phyloP scores from a whole-genome alignment of 2,888 invertebrate species.

The Campopleginae sp. region DNA sequence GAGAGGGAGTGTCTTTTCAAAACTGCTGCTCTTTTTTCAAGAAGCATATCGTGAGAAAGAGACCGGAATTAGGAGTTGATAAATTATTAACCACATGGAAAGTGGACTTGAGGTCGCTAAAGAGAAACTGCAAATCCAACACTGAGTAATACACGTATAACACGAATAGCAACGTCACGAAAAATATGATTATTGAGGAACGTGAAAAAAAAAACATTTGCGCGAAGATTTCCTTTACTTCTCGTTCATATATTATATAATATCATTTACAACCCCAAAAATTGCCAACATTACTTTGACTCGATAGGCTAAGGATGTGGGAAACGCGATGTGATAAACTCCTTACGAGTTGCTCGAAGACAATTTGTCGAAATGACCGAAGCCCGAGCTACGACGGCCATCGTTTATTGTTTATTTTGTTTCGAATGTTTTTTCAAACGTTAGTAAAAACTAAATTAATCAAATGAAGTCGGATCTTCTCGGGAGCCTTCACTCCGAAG shows the following conservation, averaged over 20 bases:
- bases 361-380: slow-evolving; percentile 38
- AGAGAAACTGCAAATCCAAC: not conserved
- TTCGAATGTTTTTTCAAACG: not conserved
- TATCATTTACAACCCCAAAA: slow-evolving; percentile 24
- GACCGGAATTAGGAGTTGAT: not conserved
- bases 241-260: slow-evolving; percentile 28
- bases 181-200: not conserved
- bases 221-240: not conserved
- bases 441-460: not conserved
- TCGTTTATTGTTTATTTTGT: slow-evolving; percentile 10
- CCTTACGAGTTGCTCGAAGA: slow-evolving; percentile 53
- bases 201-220: not conserved
- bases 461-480: not conserved
- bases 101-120: not conserved
- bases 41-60: not conserved
- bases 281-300: not conserved
- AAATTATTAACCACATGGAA: not conserved
- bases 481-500: slow-evolving; percentile 4
- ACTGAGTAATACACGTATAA: not conserved
- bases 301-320: not conserved
- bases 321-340: not conserved
- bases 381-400: slow-evolving; percentile 36
- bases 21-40: not conserved
- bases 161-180: not conserved
- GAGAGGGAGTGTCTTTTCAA: not conserved